Conservation (phyloP, 2,113 vertebrate species). For the Nothocercus nigrocapillus region DNA sequence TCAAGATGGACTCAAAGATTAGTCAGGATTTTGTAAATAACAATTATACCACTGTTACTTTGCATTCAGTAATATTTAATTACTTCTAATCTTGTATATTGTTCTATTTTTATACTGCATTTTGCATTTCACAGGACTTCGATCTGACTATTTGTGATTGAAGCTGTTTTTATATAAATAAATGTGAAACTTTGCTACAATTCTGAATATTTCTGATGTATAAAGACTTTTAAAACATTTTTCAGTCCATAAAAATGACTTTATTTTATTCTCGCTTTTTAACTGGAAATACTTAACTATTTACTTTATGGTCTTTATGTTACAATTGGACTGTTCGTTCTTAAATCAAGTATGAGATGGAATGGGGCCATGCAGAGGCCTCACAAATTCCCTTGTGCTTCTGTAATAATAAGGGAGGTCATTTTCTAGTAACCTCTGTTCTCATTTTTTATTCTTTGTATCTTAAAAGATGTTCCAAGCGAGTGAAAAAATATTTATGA, state of each 20-base stretch:
- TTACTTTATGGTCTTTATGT: not conserved
- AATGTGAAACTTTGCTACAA: constrained; percentile 34
- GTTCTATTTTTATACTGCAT: constrained; percentile 58
- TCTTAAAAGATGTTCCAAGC: not conserved
- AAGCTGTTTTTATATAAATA: constrained; percentile 37
- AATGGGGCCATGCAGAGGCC: not conserved
- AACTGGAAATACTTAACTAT: not conserved
- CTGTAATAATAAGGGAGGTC: not conserved
- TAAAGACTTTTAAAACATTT: not conserved
- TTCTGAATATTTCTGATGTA: not conserved
- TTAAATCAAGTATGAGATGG: not conserved
- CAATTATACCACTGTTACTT: not conserved
- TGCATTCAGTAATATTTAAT: constrained; percentile 47
- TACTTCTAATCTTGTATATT: constrained; percentile 47
- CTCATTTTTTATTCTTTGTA: not conserved
- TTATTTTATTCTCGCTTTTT: not conserved
- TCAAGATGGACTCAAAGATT: not conserved
- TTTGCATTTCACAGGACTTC: constrained; percentile 64
- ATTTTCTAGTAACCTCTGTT: not conserved
- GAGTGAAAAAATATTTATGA: constrained; percentile 12
- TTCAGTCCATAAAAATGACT: not conserved
- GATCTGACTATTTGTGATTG: constrained; percentile 23
- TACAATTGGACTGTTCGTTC: not conserved
- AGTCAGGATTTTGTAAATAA: constrained; percentile 46
- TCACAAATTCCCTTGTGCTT: not conserved